These are phyloP conservation scores for Lampris incognitus DNA, from an alignment of 2,113 vertebrate genomes.

Conservation along the genomic window DNA sequence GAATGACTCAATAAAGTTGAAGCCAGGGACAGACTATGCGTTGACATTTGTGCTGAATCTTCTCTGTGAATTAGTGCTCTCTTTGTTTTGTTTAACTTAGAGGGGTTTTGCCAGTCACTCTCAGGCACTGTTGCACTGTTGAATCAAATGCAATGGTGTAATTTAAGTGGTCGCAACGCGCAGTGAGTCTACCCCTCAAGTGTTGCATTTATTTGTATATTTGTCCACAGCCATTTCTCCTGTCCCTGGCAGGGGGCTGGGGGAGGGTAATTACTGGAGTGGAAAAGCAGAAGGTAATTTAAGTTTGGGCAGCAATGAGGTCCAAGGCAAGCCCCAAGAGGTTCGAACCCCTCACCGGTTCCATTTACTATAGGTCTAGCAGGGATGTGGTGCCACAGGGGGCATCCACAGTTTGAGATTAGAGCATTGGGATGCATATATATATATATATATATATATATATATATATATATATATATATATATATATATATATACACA, in stretches of 20 bases:
- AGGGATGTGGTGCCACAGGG: constrained; percentile 54
- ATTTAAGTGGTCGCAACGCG: constrained; percentile 43
- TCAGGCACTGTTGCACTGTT: not conserved
- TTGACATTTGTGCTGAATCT: not conserved
- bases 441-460: constrained; percentile 15
- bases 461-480: constrained; percentile 11
- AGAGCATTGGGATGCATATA: constrained; percentile 53
- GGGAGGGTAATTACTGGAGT: constrained; percentile 71
- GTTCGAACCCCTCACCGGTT: constrained; percentile 67
- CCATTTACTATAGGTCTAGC: constrained; percentile 54
- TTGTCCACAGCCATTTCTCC: constrained; percentile 68
- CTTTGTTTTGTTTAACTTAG: not conserved
- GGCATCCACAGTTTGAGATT: constrained; percentile 58
- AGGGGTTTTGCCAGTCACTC: constrained; percentile 16
- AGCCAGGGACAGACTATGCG: not conserved
- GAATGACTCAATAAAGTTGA: not conserved
- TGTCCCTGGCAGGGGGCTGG: constrained; percentile 41
- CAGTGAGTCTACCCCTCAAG: constrained; percentile 43
- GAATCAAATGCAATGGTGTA: not conserved
- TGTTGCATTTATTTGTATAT: constrained; percentile 71
- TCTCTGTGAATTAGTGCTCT: not conserved
- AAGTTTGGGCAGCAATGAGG: constrained; percentile 62
- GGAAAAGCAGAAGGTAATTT: constrained; percentile 75
- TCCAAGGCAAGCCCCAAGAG: constrained; percentile 65
- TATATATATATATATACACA: constrained; percentile 1